These are phyloP conservation scores for Odontocolon sp. DNA, from an alignment of 2,888 invertebrate genomes.

Conservation along the genomic window DNA sequence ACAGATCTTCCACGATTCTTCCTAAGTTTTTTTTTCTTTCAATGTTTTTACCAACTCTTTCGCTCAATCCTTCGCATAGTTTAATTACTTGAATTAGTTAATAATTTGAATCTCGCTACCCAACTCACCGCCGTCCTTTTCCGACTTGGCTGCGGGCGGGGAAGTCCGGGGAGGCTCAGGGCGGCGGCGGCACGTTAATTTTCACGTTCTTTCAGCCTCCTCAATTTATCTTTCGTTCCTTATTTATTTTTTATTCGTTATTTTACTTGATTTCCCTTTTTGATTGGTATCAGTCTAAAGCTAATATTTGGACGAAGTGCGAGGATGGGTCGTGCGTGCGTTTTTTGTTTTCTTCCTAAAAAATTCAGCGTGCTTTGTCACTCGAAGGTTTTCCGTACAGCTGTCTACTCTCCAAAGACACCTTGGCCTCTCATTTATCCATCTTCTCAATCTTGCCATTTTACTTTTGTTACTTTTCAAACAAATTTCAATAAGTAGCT, in stretches of 20 bases:
- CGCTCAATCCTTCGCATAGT: slow-evolving; percentile 17
- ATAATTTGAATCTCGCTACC: slow-evolving; percentile 63
- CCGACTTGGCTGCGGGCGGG: slow-evolving; percentile 63
- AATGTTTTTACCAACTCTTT: slow-evolving; percentile 8
- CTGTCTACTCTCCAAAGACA: not conserved
- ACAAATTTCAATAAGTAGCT: not conserved
- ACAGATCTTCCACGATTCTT: slow-evolving; percentile 75
- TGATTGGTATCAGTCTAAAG: slow-evolving; percentile 78
- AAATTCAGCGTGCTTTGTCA: slow-evolving; percentile 58
- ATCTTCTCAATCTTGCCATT: slow-evolving; percentile 55
- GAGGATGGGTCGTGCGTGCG: slow-evolving; percentile 78
- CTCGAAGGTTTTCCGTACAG: slow-evolving; percentile 16
- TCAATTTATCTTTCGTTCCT: slow-evolving; percentile 7
- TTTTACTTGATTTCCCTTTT: slow-evolving; percentile 63
- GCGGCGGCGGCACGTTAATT: slow-evolving; percentile 60
- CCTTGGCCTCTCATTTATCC: not conserved
- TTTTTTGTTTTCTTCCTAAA: slow-evolving; percentile 65
- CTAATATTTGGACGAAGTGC: slow-evolving; percentile 79
- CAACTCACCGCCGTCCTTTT: slow-evolving; percentile 63
- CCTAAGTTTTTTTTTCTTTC: slow-evolving; percentile 57
- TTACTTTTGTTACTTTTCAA: slow-evolving; percentile 57
- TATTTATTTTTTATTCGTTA: slow-evolving; percentile 26
- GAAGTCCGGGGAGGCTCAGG: slow-evolving; percentile 61
- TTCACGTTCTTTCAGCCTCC: slow-evolving; percentile 22
- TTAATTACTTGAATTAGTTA: slow-evolving; percentile 46